Evolutionary conservation across 2,797 vertebrate genomes (phyloP).

Genomic region (Danio tinwini): DNA sequence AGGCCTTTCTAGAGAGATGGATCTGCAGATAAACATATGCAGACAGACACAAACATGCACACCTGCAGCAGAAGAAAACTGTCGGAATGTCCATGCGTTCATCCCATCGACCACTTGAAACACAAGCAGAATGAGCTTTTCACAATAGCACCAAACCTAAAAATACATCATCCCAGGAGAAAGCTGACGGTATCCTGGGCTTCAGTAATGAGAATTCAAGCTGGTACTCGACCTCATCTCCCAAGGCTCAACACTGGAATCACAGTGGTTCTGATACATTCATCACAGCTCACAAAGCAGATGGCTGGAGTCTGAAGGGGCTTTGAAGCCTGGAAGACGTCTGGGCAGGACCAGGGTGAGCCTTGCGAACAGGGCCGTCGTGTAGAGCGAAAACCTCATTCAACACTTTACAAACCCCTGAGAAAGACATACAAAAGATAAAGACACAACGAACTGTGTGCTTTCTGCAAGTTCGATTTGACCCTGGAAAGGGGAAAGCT

Average conservation of each 20-base stretch:
- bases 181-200: slow-evolving; percentile 72
- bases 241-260: slow-evolving; percentile 69
- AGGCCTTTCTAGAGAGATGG: slow-evolving; percentile 15
- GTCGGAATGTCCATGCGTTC: slow-evolving; percentile 31
- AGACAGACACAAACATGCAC: slow-evolving; percentile 18
- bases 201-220: slow-evolving; percentile 82
- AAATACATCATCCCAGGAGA: slow-evolving; percentile 80
- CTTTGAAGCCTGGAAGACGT: slow-evolving; percentile 66
- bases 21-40: slow-evolving; percentile 33
- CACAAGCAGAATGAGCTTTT: slow-evolving; percentile 70
- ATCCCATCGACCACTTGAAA: slow-evolving; percentile 51
- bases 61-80: neutral
- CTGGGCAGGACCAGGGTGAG: slow-evolving; percentile 67
- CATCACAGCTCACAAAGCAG: slow-evolving; percentile 80
- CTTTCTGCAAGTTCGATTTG: slow-evolving; percentile 43
- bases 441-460: slow-evolving; percentile 51
- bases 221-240: slow-evolving; percentile 68
- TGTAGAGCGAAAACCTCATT: slow-evolving; percentile 63
- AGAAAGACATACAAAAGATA: slow-evolving; percentile 49
- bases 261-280: slow-evolving; percentile 74
- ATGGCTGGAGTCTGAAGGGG: slow-evolving; percentile 57
- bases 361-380: slow-evolving; percentile 57
- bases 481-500: slow-evolving; percentile 49
- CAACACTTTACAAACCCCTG: slow-evolving; percentile 45
- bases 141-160: slow-evolving; percentile 76